Conservation (phyloP, 2,113 vertebrate genomes). For the Pitta sordida region DNA sequence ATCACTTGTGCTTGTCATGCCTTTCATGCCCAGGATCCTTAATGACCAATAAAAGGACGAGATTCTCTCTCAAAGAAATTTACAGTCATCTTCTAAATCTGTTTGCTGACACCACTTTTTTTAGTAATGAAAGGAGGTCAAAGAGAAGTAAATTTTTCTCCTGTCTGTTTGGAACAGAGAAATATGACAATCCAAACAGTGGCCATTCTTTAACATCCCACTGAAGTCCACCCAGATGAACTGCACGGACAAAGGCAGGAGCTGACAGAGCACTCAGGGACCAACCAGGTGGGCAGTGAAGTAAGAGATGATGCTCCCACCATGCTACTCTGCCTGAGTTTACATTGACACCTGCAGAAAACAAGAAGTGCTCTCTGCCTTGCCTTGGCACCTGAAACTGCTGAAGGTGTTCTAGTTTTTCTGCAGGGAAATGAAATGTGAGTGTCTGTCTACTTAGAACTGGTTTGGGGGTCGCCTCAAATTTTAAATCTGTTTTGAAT, state of each 20-base stretch:
- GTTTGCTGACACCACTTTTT: not conserved
- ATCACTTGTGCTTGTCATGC: not conserved
- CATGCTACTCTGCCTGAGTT: not conserved
- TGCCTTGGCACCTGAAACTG: not conserved
- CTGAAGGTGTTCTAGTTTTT: not conserved
- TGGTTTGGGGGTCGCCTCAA: not conserved
- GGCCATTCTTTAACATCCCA: not conserved
- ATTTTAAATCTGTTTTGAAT: not conserved
- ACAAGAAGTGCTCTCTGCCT: not conserved
- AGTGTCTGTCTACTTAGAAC: not conserved
- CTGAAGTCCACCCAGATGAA: not conserved
- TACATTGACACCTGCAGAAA: not conserved
- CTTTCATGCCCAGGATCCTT: not conserved
- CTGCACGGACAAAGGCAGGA: not conserved
- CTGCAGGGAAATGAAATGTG: not conserved
- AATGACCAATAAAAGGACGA: not conserved
- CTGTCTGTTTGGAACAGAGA: not conserved
- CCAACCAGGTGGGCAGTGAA: not conserved
- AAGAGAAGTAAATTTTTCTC: not conserved
- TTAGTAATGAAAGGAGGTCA: not conserved
- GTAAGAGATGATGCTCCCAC: not conserved
- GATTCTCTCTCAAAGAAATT: not conserved
- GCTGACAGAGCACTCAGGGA: not conserved
- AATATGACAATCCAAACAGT: not conserved
- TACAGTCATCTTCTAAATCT: not conserved